A percentile compares a stretch with the other conserved stretches of the same genome.
Evolutionary conservation across 2,888 invertebrate species (phyloP).

Genomic region (Drosophila villosipedis): DNA sequence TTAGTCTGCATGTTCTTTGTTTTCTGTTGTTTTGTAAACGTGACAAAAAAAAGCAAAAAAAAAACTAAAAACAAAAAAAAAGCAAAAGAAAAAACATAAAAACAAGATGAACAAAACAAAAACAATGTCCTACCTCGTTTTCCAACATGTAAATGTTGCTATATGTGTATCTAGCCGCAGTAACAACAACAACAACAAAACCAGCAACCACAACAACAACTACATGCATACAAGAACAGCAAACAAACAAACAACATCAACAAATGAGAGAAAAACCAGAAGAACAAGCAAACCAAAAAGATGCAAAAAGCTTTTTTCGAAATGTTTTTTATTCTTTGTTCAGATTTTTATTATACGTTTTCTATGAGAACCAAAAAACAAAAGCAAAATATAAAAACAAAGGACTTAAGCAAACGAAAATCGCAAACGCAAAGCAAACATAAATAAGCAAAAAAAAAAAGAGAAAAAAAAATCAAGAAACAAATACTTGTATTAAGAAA

Average conservation of each 20-base stretch:
- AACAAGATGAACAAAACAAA: constrained; percentile 37
- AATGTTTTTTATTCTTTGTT: constrained; percentile 56
- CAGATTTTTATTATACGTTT: constrained; percentile 48
- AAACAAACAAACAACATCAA: constrained; percentile 35
- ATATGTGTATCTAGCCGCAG: constrained; percentile 54
- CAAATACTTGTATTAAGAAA: constrained; percentile 48
- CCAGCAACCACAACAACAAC: constrained; percentile 20
- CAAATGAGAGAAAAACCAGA: constrained; percentile 48
- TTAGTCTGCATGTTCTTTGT: constrained; percentile 10
- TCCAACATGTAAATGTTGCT: constrained; percentile 79
- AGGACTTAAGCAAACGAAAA: constrained; percentile 68
- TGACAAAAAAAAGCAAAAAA: constrained; percentile 13
- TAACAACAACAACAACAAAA: constrained; percentile 26
- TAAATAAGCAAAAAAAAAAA: constrained; percentile 36
- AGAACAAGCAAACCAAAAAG: constrained; percentile 47
- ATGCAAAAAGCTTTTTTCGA: constrained; percentile 66
- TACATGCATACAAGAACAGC: constrained; percentile 44
- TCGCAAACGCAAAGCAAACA: constrained; percentile 47
- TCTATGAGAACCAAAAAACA: constrained; percentile 66
- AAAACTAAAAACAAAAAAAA: constrained; percentile 15
- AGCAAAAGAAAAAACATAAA: constrained; percentile 23
- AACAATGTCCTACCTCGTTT: constrained; percentile 85
- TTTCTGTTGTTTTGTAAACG: constrained; percentile 9
- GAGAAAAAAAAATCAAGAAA: constrained; percentile 10
- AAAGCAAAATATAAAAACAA: constrained; percentile 49